Base-by-base conservation (phyloP, 2,888 invertebrate species). In the Agrenia bidenticulata region DNA sequence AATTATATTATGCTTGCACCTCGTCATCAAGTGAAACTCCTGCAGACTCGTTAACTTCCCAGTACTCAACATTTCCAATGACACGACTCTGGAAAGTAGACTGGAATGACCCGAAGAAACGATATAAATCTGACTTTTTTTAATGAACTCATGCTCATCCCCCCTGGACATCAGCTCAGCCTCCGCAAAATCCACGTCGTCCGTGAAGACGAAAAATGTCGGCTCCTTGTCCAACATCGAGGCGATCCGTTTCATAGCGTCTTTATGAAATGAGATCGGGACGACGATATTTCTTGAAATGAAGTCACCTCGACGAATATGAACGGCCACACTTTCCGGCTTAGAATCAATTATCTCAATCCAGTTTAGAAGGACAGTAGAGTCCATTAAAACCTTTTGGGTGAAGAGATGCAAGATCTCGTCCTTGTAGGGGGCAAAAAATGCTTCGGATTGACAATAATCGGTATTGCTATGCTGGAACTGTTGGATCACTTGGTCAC, bases 281-380 rank as follows among this genome's bases (percentile, higher is more conserved):
- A 64, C 17, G 5, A n/a, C 45, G 7, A n/a, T 7, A 9, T 7
- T 19, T 32, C 24, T 27, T 15, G 2, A 2, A 5, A 11, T 1
- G n/a, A 67, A 65, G 23, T 72, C 67, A 2, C 69, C 69, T 21
- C 63, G 32, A n/a, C 72, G 55, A 21, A 67, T 51, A 27, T 72
- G 72, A 23, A 69, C 61, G 1, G 65, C 59, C 1, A 72, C 69
- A 53, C 69, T 72, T 26, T 67, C 64, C 13, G 42, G 5, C 13
- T 13, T 27, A 2, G 1, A 26, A 21, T 42, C 24, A n/a, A 61
- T 37, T 39, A 19, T 9, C 2, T 61, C 4, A 1, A 41, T 49
- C 15, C 50, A 39, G 1, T 39, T 19, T 13, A 41, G 15, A 0
- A 56, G 2, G 0, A 13, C 11, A n/a, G 7, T 32, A 17, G 54